Evolutionary conservation across 2,113 vertebrate species (phyloP).

Genomic region (Scophthalmus maximus): DNA sequence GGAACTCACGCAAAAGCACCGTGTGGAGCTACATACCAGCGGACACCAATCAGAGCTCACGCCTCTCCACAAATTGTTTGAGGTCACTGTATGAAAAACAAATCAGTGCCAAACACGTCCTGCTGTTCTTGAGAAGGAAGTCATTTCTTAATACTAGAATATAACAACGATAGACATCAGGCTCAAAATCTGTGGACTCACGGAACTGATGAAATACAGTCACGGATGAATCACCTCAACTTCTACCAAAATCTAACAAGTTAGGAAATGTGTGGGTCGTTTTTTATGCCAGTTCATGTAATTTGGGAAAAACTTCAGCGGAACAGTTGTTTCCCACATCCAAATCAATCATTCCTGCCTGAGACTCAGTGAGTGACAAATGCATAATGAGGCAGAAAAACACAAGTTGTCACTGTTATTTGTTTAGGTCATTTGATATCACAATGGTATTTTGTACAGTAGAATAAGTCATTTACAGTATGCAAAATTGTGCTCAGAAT

Average conservation of each 20-base stretch:
- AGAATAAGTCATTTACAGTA: neutral
- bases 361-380: neutral
- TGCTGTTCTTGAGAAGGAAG: neutral
- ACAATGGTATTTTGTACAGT: neutral
- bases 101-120: neutral
- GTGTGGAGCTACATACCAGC: constrained; percentile 24
- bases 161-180: neutral
- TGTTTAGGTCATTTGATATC: neutral
- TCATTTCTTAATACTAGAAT: neutral
- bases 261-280: neutral
- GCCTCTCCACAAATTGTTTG: constrained; percentile 5
- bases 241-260: neutral
- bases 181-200: neutral
- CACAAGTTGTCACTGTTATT: neutral
- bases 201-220: neutral
- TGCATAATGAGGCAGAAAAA: neutral
- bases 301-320: neutral
- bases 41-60: constrained; percentile 25
- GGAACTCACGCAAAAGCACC: constrained; percentile 50
- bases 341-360: neutral
- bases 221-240: neutral
- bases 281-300: neutral
- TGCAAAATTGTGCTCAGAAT: neutral
- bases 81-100: constrained; percentile 14
- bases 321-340: neutral